Percentiles rank a stretch among this genome's conserved stretches.
These are phyloP conservation scores for Dryobotodes eremita DNA, from an alignment of 2,888 invertebrate genomes.

Conservation along the genomic window DNA sequence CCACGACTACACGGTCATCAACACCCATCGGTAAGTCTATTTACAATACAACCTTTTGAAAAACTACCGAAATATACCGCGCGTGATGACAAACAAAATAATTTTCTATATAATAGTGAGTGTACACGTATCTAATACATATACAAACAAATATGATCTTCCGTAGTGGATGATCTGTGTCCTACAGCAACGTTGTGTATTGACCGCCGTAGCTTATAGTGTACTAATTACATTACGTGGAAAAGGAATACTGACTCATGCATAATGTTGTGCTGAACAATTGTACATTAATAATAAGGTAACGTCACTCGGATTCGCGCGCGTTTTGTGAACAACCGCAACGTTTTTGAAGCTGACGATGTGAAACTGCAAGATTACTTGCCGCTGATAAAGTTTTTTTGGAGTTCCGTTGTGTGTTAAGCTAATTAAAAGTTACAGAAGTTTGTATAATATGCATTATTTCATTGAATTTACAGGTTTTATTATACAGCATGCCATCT, in stretches of 20 bases:
- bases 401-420: neutral
- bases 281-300: constrained; percentile 54
- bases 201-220: constrained; percentile 25
- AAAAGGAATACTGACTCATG: constrained; percentile 50
- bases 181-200: constrained; percentile 11
- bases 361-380: constrained; percentile 2
- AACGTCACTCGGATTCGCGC: constrained; percentile 61
- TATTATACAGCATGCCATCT: neutral
- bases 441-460: constrained; percentile 4
- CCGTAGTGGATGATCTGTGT: constrained; percentile 39
- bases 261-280: constrained; percentile 53
- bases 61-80: neutral
- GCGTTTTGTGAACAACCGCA: constrained; percentile 39
- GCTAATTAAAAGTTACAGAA: neutral
- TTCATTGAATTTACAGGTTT: neutral
- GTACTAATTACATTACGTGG: constrained; percentile 63
- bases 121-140: constrained; percentile 46
- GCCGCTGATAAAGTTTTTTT: neutral
- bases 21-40: constrained; percentile 63
- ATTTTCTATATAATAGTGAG: constrained; percentile 25
- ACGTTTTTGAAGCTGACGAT: constrained; percentile 1
- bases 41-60: neutral
- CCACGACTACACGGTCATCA: constrained; percentile 47
- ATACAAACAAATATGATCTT: constrained; percentile 66
- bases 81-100: constrained; percentile 26